phyloP scores from a whole-genome alignment of 2,113 vertebrate species.

The Cacatua alba region DNA sequence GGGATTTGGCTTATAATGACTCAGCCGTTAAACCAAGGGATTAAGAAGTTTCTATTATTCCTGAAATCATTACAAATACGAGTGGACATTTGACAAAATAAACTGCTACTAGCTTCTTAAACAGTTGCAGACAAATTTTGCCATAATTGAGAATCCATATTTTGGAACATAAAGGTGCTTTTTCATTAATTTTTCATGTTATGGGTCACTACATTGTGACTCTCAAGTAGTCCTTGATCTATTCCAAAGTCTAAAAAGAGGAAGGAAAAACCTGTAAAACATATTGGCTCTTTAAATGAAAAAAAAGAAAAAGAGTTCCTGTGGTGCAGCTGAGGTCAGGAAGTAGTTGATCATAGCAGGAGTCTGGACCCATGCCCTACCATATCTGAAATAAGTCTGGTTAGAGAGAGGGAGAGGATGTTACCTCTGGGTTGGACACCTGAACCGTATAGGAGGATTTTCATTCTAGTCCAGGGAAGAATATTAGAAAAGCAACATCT shows the following conservation, averaged over 20 bases:
- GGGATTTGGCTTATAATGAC: not conserved
- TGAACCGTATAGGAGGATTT: not conserved
- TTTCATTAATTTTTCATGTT: not conserved
- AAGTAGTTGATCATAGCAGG: constrained; percentile 20
- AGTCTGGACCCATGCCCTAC: not conserved
- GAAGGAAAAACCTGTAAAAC: not conserved
- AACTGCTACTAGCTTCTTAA: not conserved
- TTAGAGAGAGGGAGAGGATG: not conserved
- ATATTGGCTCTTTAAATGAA: not conserved
- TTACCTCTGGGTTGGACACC: not conserved
- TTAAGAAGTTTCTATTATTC: not conserved
- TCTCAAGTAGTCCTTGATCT: not conserved
- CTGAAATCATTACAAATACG: not conserved
- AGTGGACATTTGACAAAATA: not conserved
- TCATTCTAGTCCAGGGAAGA: not conserved
- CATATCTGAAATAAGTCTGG: not conserved
- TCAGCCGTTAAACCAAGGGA: not conserved
- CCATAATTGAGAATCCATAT: not conserved
- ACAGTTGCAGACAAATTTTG: not conserved
- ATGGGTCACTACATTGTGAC: not conserved
- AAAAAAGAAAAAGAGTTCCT: not conserved
- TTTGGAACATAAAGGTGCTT: not conserved
- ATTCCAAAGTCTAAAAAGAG: not conserved
- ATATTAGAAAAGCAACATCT: not conserved
- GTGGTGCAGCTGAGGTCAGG: constrained; percentile 23